Base-by-base conservation (phyloP, 2,113 vertebrate species). In the Pelvicachromis taeniatus region DNA sequence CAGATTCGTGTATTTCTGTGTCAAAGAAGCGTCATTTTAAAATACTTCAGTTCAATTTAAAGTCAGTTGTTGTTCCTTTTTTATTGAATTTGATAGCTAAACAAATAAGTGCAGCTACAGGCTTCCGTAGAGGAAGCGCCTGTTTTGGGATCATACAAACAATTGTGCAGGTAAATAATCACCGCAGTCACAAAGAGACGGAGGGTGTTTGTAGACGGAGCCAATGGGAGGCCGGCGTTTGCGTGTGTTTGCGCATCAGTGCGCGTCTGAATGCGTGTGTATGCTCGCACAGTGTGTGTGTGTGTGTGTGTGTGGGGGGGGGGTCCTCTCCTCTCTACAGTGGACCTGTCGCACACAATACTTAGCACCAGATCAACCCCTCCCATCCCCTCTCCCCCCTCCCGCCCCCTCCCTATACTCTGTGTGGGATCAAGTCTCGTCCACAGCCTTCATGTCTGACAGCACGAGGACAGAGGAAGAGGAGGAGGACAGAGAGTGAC, bases 261-360 rank as follows among this genome's bases (percentile, higher is more conserved):
- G 56, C 50, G 21, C 70, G 29, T 31, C 19, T 19, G 50, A 1
- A 52, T 29, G 70, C 0, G 42, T 4, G 73, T 3, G 52, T 70
- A 55, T 52, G 84, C 19, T 26, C 9, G 29, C 2, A n/a, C 35
- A 56, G 58, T 26, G 83, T 17, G 82, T 21, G 86, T 23, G 75
- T 53, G 58, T 19, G 16, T 10, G 81, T 21, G 84, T 17, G 19
- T 7, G 33, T 7, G 23, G 4, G 26, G 0, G 84, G 42, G 70
- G 59, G 91, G 93, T 35, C 10, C 94, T 70, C 93, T 95, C 94
- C 93, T 93, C 91, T 91, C 90, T 61, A 77, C 85, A 54, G 85
- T 81, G 90, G 94, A 96, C 90, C 95, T 96, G 95, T 95, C 95
- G 91, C 90, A 87, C 95, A 94, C 87, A 94, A 93, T 95, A 95